A percentile compares a stretch with the other conserved stretches of the same genome.
Conservation (phyloP, 2,888 invertebrate species). For the Blastobasis lacticolella region DNA sequence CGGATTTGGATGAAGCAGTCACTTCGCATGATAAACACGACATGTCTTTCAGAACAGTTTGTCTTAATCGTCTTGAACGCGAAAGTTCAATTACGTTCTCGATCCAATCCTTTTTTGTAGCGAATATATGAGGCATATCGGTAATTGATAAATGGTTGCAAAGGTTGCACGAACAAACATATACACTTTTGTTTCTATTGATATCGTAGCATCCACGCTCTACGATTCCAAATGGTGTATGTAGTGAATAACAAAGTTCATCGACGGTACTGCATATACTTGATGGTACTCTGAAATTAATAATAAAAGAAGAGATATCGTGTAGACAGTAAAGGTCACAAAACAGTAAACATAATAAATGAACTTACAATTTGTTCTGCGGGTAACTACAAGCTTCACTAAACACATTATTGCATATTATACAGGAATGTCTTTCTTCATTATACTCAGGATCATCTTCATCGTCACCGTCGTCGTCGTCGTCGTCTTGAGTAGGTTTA, state of each 20-base stretch:
- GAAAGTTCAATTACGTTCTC: slow-evolving; percentile 50
- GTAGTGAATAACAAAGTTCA: slow-evolving; percentile 50
- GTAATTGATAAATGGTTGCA: slow-evolving; percentile 53
- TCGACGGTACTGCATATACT: slow-evolving; percentile 33
- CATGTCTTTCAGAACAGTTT: slow-evolving; percentile 46
- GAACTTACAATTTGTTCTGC: slow-evolving; percentile 42
- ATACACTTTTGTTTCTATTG: slow-evolving; percentile 40
- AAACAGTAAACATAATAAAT: background rate
- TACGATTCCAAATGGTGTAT: slow-evolving; percentile 56
- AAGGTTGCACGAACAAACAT: slow-evolving; percentile 55
- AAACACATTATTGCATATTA: slow-evolving; percentile 43
- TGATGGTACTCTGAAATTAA: slow-evolving; percentile 37
- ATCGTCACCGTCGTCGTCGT: too few species aligned
- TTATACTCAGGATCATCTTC: too few species aligned
- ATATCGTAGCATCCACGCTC: slow-evolving; percentile 52
- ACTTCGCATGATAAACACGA: slow-evolving; percentile 53
- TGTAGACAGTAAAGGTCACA: background rate
- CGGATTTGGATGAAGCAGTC: slow-evolving; percentile 28
- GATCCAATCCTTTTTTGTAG: slow-evolving; percentile 42
- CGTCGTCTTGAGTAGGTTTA: too few species aligned
- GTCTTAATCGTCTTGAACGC: slow-evolving; percentile 40
- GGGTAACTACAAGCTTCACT: slow-evolving; percentile 40
- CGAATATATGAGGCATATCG: slow-evolving; percentile 50
- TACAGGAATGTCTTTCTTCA: slow-evolving; percentile 27
- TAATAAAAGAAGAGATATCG: slow-evolving; percentile 12